phyloP scores from a whole-genome alignment of 2,888 invertebrate genomes.

The Mimachlamys varia region DNA sequence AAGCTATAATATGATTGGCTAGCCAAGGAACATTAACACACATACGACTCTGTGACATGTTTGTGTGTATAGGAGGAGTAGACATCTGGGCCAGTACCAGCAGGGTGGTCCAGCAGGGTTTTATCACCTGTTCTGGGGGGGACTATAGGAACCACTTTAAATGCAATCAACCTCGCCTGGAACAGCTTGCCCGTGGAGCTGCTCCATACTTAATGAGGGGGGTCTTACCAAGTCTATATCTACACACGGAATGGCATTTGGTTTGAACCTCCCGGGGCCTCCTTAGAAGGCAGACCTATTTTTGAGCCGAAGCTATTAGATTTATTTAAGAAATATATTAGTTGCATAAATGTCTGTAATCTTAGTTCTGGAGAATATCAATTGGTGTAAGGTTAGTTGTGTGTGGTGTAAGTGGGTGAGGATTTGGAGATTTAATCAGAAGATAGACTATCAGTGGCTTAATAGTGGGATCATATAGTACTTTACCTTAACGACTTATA shows the following conservation, averaged over 20 bases:
- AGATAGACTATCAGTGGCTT: background rate
- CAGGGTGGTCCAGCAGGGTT: background rate
- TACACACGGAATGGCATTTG: background rate
- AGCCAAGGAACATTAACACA: background rate
- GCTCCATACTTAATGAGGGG: background rate
- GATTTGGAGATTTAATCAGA: background rate
- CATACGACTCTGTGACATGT: background rate
- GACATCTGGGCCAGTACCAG: background rate
- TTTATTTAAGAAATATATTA: slow-evolving; percentile 31
- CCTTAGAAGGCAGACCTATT: background rate
- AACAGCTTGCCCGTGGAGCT: background rate
- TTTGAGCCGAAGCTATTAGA: slow-evolving; percentile 14
- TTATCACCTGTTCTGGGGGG: slow-evolving; percentile 31
- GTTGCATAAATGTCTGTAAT: slow-evolving; percentile 25
- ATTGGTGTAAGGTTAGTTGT: background rate
- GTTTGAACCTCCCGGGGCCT: slow-evolving; percentile 18
- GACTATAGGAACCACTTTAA: slow-evolving; percentile 34
- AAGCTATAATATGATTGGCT: background rate
- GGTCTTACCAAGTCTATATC: background rate
- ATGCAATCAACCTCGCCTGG: slow-evolving; percentile 19
- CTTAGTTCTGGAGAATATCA: background rate
- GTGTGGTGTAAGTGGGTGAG: background rate
- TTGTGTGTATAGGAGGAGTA: slow-evolving; percentile 23
- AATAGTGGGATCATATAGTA: background rate
- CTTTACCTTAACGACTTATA: background rate